Percentiles rank a stretch among this genome's conserved stretches.
Conservation (phyloP, 2,888 invertebrate species). For the Drepana falcataria region DNA sequence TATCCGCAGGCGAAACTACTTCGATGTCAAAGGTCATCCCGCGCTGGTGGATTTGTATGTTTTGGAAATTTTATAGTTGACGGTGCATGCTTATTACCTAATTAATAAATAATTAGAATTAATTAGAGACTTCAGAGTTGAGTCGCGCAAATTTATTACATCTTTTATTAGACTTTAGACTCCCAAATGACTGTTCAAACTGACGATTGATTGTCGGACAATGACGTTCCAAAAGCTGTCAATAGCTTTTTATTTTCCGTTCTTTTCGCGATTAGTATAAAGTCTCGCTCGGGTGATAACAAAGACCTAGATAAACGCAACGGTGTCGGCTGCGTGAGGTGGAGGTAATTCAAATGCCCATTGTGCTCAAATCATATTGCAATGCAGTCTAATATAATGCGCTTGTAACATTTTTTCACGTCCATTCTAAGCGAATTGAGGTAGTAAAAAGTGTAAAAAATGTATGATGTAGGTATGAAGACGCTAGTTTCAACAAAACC, state of each 20-base stretch:
- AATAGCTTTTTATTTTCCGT: not conserved
- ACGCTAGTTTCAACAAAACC: slow-evolving; percentile 75
- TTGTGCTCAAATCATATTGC: slow-evolving; percentile 30
- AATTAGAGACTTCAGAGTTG: not conserved
- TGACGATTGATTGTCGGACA: not conserved
- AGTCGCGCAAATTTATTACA: not conserved
- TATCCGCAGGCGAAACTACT: slow-evolving; percentile 38
- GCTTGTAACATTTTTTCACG: slow-evolving; percentile 40
- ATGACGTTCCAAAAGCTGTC: not conserved
- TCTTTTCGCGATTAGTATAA: not conserved
- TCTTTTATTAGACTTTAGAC: not conserved
- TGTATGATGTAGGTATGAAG: slow-evolving; percentile 61
- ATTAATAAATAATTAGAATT: slow-evolving; percentile 68
- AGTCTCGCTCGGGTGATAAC: slow-evolving; percentile 13
- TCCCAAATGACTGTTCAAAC: not conserved
- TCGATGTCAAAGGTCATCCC: slow-evolving; percentile 46
- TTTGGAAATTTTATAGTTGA: slow-evolving; percentile 64
- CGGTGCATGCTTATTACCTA: slow-evolving; percentile 62
- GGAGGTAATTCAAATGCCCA: slow-evolving; percentile 26
- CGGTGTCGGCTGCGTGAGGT: slow-evolving; percentile 13
- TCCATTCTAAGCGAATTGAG: slow-evolving; percentile 25
- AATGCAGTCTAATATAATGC: slow-evolving; percentile 19
- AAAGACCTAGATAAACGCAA: slow-evolving; percentile 17
- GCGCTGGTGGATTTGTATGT: slow-evolving; percentile 50
- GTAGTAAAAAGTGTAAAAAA: slow-evolving; percentile 63